Conservation (phyloP, 1,140 invertebrate genomes). For the Helicoverpa armigera region DNA sequence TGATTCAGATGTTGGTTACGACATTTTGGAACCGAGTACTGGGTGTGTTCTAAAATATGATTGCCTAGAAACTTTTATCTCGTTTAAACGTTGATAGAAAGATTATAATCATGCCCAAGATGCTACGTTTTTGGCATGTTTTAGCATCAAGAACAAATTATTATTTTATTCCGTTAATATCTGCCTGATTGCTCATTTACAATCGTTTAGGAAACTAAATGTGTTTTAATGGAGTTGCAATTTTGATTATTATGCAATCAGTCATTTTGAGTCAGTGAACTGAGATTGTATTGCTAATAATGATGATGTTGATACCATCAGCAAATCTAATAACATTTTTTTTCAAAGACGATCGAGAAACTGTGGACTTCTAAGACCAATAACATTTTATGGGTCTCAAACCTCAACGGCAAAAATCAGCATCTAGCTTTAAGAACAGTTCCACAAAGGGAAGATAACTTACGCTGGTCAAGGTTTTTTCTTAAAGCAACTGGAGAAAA, state of each 20-base stretch:
- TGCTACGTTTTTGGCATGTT: neutral
- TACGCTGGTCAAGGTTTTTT: neutral
- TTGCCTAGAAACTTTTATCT: neutral
- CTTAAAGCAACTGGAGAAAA: neutral
- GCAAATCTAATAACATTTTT: too few species aligned
- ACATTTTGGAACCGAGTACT: neutral
- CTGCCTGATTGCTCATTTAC: neutral
- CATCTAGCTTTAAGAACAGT: too few species aligned
- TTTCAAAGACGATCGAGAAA: too few species aligned
- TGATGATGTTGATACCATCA: too few species aligned
- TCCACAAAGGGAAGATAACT: too few species aligned
- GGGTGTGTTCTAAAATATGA: neutral
- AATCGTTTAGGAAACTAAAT: constrained; percentile 7
- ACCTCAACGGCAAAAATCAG: too few species aligned
- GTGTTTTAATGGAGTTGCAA: neutral
- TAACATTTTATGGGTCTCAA: too few species aligned
- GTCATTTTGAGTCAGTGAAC: neutral
- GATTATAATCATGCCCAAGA: neutral
- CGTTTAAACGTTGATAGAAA: neutral
- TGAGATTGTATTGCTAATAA: too few species aligned
- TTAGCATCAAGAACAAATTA: neutral
- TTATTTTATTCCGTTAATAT: neutral
- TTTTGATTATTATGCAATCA: neutral
- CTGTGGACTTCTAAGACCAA: too few species aligned
- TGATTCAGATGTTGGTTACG: neutral